These are phyloP conservation scores for Antheraea pernyi DNA, from an alignment of 1,140 invertebrate species.

Conservation along the genomic window DNA sequence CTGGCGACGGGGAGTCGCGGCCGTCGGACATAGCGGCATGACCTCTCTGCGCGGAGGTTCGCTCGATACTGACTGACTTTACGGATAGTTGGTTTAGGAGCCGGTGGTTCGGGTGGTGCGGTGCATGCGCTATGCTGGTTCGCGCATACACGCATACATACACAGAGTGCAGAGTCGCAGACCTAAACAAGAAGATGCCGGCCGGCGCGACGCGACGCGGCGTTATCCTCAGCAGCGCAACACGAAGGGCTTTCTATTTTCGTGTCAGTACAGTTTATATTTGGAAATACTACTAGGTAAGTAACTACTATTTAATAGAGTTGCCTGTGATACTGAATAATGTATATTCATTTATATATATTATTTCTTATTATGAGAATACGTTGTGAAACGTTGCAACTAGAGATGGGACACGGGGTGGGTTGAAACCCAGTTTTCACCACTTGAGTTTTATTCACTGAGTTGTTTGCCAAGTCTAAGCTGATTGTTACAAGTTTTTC, in stretches of 20 bases:
- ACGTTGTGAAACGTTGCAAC: no score
- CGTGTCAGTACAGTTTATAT: constrained; percentile 8
- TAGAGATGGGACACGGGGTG: no score
- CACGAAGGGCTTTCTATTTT: background rate
- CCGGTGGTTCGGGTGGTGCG: constrained; percentile 33
- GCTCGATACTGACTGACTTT: constrained; percentile 70
- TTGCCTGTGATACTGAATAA: background rate
- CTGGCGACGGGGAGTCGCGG: constrained; percentile 75
- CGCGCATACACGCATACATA: constrained; percentile 36
- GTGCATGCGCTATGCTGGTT: constrained; percentile 33
- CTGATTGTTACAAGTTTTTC: no score
- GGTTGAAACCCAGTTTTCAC: no score
- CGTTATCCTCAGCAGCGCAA: constrained; percentile 46
- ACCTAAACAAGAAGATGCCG: background rate
- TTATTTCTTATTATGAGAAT: no score
- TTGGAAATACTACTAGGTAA: constrained; percentile 1
- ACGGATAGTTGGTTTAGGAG: constrained; percentile 23
- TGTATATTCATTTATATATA: no score
- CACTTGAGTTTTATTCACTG: no score
- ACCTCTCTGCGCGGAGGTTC: constrained; percentile 63
- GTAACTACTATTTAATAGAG: background rate
- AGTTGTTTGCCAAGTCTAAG: no score
- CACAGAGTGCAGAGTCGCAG: background rate
- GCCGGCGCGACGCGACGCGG: constrained; percentile 22
- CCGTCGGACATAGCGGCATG: constrained; percentile 73